phyloP scores from a whole-genome alignment of 2,113 vertebrate species.

The Centropus bengalensis region DNA sequence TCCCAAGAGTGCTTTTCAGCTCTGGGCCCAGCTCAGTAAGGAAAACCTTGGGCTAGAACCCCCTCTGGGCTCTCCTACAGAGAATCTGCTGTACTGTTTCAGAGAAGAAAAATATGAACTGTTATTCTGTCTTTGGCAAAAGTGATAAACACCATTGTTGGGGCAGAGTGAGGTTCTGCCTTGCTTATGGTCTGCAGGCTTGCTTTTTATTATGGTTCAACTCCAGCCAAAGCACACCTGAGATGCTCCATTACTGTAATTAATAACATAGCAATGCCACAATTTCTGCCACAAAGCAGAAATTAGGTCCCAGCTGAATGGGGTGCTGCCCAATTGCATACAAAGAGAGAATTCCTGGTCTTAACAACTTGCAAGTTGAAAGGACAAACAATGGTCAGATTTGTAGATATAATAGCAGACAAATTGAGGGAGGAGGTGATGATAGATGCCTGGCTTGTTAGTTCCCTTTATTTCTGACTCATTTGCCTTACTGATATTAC shows the following conservation, averaged over 20 bases:
- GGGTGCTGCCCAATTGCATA: neutral
- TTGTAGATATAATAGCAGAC: conserved; percentile 20
- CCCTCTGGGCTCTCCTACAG: neutral
- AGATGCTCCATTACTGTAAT: conserved; percentile 26
- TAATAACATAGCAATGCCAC: neutral
- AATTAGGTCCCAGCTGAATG: conserved; percentile 27
- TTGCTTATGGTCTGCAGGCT: neutral
- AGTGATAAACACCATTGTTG: neutral
- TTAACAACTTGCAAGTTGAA: conserved; percentile 16
- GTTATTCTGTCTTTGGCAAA: neutral
- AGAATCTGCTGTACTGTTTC: neutral
- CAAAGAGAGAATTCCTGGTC: neutral
- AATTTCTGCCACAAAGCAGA: too few species aligned
- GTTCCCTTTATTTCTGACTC: conserved; percentile 37
- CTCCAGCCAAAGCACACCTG: conserved; percentile 46
- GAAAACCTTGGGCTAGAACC: neutral
- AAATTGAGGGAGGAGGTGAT: neutral
- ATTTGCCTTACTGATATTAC: conserved; percentile 39
- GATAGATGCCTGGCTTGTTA: conserved; percentile 49
- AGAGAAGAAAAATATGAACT: neutral
- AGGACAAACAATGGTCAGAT: conserved; percentile 30
- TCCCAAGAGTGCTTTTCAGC: neutral
- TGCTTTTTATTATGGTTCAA: conserved; percentile 1
- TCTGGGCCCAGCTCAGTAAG: neutral
- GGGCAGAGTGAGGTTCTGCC: neutral